A percentile compares a stretch with the other conserved stretches of the same genome.
Conservation (phyloP, 2,113 vertebrate species). For the Progne subis region DNA sequence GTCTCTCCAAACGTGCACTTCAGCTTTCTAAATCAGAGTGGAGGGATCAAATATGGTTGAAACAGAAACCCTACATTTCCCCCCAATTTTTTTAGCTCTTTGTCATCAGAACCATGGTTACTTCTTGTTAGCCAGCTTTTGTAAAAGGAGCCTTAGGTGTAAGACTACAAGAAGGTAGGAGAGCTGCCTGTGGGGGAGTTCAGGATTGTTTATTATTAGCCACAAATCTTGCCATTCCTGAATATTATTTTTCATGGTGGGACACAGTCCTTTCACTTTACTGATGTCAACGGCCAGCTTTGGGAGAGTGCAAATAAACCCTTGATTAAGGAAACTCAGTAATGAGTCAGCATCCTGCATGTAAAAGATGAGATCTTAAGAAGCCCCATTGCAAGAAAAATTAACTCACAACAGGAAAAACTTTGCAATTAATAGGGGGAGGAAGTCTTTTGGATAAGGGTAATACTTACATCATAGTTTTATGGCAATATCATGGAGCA, state of each 20-base stretch:
- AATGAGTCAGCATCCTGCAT: neutral
- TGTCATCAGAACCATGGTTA: neutral
- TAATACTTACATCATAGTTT: neutral
- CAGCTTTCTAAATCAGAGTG: neutral
- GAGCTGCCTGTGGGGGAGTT: neutral
- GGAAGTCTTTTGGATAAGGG: neutral
- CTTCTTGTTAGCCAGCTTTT: neutral
- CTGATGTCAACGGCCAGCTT: neutral
- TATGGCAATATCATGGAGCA: neutral
- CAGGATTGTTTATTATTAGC: neutral
- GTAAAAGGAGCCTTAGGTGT: neutral
- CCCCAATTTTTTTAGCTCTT: neutral
- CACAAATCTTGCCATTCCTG: neutral
- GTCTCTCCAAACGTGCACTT: neutral
- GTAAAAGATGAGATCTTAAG: neutral
- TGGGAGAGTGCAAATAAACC: neutral
- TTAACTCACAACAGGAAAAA: neutral
- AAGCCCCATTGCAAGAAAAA: neutral
- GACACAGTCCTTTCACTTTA: neutral
- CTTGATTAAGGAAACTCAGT: neutral
- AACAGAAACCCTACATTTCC: neutral
- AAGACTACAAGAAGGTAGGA: neutral
- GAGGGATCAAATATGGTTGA: neutral
- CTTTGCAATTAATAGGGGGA: neutral
- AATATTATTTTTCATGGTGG: neutral